Evolutionary conservation across 2,888 invertebrate species (phyloP), one percentile per base, ranked within the genome.

Genomic region (Andrena minutula): DNA sequence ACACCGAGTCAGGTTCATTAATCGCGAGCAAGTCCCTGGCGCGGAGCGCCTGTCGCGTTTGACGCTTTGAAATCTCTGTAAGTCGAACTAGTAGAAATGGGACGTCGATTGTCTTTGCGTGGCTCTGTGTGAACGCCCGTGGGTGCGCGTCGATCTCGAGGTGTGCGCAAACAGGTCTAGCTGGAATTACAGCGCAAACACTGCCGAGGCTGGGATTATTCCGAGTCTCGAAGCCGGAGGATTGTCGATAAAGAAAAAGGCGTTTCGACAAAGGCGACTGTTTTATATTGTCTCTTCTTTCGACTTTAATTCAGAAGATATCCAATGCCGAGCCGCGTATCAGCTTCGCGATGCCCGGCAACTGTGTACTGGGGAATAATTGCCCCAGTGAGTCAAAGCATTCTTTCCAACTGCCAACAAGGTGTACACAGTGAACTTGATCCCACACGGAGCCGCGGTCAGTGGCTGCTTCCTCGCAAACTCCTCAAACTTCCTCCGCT

Each of bases 51-150:
- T 28, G 66, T 61, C 56, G 63, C 71, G 49, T 61, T 75, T 75
- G 51, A 80, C 51, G 78, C 74, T 79, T 70, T 79, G 81, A 79
- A 79, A 74, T 81, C 68, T 65, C 64, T 23, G 68, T 20, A 63
- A 49, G 64, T 47, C 58, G 63, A 58, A 64, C 53, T n/a, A 58
- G 64, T 51, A 61, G 65, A 72, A 72, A 72, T 32, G 79, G 49
- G 51, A 32, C 61, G 26, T 10, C 53, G 72, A 72, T 56, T 71
- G 70, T 66, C 64, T 71, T 75, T 23, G 10, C 23, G 23, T 12
- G 64, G 35, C 23, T 7, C 23, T 26, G 56, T 56, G 16, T 28
- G 58, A n/a, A 20, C 30, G n/a, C 23, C 10, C n/a, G 12, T 26
- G 58, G 20, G 65, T 66, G 35, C 16, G 70, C 23, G 47, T 30